phyloP scores from a whole-genome alignment of 2,797 vertebrate genomes.

The Merluccius polli region DNA sequence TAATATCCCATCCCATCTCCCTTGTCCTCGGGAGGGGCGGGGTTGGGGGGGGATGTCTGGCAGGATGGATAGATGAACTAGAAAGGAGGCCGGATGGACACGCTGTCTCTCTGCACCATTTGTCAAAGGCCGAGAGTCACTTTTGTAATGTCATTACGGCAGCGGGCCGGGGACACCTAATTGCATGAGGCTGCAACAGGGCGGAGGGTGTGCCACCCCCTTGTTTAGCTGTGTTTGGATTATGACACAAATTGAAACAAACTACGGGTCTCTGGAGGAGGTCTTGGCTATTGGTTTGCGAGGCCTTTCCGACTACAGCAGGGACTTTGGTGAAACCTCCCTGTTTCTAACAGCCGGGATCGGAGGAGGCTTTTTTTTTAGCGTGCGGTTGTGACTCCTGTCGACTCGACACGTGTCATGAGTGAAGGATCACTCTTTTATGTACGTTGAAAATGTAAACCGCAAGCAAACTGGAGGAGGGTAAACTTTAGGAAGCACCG shows the following conservation, averaged over 20 bases:
- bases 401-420: neutral
- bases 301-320: slow-evolving; percentile 41
- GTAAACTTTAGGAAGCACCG: too few species aligned
- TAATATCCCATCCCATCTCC: slow-evolving; percentile 18
- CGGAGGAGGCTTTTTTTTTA: neutral
- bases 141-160: slow-evolving; percentile 64
- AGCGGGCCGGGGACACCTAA: slow-evolving; percentile 50
- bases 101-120: slow-evolving; percentile 45
- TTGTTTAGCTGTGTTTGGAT: slow-evolving; percentile 60
- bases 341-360: slow-evolving; percentile 12
- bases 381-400: neutral
- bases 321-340: slow-evolving; percentile 15
- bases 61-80: slow-evolving; percentile 37
- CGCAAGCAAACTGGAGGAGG: too few species aligned
- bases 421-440: neutral
- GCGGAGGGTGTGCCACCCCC: slow-evolving; percentile 36
- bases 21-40: slow-evolving; percentile 3
- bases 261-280: slow-evolving; percentile 53
- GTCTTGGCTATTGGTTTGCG: slow-evolving; percentile 47
- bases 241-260: slow-evolving; percentile 70
- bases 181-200: slow-evolving; percentile 61
- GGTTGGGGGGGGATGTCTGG: slow-evolving; percentile 20
- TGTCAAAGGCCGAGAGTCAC: slow-evolving; percentile 48
- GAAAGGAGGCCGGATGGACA: slow-evolving; percentile 43
- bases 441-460: too few species aligned